phyloP scores from a whole-genome alignment of 2,888 invertebrate genomes.

The Cheilosia vernalis region DNA sequence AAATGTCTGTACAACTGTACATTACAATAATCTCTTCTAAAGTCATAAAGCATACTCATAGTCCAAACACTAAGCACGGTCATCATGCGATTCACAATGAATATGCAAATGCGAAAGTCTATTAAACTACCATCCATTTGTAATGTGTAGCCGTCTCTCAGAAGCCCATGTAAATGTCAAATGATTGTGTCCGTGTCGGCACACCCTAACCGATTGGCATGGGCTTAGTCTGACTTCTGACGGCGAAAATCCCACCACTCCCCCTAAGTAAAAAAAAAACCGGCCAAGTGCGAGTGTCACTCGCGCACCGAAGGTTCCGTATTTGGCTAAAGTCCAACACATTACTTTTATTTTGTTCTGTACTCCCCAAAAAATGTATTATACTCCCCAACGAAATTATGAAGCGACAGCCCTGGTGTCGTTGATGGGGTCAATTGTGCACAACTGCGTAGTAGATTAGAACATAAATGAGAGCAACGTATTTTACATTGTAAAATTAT shows the following conservation, averaged over 20 bases:
- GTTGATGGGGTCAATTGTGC: too few species aligned
- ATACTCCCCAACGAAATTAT: too few species aligned
- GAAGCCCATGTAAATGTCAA: slow-evolving; percentile 39
- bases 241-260: slow-evolving; percentile 10
- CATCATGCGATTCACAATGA: slow-evolving; percentile 21
- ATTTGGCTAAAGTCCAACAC: too few species aligned
- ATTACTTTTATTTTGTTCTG: too few species aligned
- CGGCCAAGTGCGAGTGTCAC: too few species aligned
- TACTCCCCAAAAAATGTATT: too few species aligned
- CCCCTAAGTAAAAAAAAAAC: background rate
- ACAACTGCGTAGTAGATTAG: too few species aligned
- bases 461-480: too few species aligned
- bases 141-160: background rate
- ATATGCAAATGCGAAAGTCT: slow-evolving; percentile 44
- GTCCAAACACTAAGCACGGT: slow-evolving; percentile 30
- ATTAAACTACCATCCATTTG: slow-evolving; percentile 9
- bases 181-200: slow-evolving; percentile 23
- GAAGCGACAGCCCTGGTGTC: too few species aligned
- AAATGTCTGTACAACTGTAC: background rate
- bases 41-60: slow-evolving; percentile 28
- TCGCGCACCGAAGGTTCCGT: too few species aligned
- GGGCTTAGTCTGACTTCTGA: background rate
- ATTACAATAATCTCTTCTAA: background rate
- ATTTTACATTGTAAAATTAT: too few species aligned
- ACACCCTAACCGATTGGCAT: slow-evolving; percentile 32